Conservation (phyloP, 2,888 invertebrate genomes). For the Busseola fusca region DNA sequence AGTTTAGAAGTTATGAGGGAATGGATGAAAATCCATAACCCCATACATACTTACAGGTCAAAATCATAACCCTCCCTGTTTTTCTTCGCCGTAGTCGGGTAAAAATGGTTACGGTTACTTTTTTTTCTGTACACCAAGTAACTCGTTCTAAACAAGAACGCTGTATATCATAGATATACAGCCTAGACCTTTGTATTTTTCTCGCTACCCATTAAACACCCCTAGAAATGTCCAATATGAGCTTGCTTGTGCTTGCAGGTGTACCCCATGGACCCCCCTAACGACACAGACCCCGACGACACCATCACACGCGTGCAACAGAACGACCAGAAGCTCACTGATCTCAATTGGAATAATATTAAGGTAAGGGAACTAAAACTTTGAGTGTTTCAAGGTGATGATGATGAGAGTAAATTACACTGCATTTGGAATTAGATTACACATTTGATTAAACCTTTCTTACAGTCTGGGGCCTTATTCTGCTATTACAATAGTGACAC, state of each 20-base stretch:
- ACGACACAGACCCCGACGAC: slow-evolving; percentile 98
- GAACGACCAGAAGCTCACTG: slow-evolving; percentile 95
- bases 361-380: slow-evolving; percentile 88
- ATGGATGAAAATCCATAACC: no score
- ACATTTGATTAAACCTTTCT: no score
- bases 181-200: background rate
- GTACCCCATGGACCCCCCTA: slow-evolving; percentile 98
- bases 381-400: background rate
- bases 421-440: no score
- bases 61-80: no score
- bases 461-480: no score
- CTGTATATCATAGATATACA: background rate
- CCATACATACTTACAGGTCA: no score
- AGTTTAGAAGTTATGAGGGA: no score
- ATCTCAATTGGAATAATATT: slow-evolving; percentile 99
- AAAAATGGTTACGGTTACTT: background rate
- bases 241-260: slow-evolving; percentile 77
- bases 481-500: no score
- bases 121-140: no score
- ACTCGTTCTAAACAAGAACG: background rate
- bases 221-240: background rate
- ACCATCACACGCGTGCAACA: slow-evolving; percentile 96
- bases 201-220: background rate
- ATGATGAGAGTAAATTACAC: background rate
- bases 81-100: no score